Conservation (phyloP, 1,140 invertebrate genomes). For the Anastatus disparis region DNA sequence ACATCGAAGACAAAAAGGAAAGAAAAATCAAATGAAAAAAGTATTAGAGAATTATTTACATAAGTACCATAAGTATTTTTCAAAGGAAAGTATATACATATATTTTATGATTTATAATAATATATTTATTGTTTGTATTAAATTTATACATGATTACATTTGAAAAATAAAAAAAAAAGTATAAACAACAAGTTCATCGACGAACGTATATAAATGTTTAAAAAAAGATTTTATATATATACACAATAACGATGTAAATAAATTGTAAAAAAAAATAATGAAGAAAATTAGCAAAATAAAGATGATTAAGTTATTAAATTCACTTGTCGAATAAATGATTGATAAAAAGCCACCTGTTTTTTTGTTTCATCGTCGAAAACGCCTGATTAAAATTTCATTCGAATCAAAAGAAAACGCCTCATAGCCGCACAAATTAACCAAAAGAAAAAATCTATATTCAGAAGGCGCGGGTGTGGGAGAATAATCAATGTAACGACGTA, state of each 20-base stretch:
- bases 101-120: not conserved
- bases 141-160: slow-evolving; percentile 2
- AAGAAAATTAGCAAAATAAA: not conserved
- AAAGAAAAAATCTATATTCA: not conserved
- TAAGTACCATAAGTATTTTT: not conserved
- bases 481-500: slow-evolving; percentile 1
- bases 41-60: slow-evolving; percentile 24
- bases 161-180: not conserved
- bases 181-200: no score
- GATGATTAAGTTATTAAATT: no score
- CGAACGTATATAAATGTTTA: no score
- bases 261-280: not conserved
- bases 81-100: not conserved
- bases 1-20: no score
- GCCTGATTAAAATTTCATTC: slow-evolving; percentile 10
- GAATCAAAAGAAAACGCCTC: slow-evolving; percentile 14
- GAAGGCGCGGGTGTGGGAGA: not conserved
- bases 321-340: no score
- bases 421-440: not conserved
- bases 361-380: no score
- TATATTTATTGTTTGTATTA: slow-evolving; percentile 8
- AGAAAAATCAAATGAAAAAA: not conserved
- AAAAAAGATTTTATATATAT: no score
- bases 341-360: no score
- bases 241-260: no score